Evolutionary conservation across 2,888 invertebrate genomes (phyloP).

Genomic region (Scelioninae gen. 1): DNA sequence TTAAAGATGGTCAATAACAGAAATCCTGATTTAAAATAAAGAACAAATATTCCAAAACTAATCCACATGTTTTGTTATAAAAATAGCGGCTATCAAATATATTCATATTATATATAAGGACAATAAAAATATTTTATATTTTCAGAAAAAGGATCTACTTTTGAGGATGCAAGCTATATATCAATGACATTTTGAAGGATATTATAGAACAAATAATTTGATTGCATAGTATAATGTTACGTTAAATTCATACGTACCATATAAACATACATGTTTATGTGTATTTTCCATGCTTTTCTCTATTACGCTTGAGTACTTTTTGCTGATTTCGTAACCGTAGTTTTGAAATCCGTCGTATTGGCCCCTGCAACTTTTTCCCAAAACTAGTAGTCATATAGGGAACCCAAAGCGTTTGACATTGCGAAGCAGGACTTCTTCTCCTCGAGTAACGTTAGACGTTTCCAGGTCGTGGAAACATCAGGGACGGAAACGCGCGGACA

Average conservation of each 20-base stretch:
- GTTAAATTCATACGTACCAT: neutral
- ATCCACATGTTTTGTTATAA: no score
- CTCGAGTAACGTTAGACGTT: conserved; percentile 70
- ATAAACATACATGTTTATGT: neutral
- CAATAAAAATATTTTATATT: no score
- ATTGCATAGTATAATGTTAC: neutral
- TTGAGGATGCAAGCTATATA: no score
- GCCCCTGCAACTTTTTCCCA: conserved; percentile 34
- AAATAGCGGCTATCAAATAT: no score
- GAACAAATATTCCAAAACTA: no score
- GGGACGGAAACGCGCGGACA: conserved; percentile 71
- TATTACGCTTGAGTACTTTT: neutral
- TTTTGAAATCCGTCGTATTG: conserved; percentile 29
- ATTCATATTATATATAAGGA: no score
- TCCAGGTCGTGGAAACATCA: conserved; percentile 72
- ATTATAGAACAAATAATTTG: no score
- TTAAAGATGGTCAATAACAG: no score
- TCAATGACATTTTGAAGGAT: no score
- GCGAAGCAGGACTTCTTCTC: conserved; percentile 65
- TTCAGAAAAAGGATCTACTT: no score
- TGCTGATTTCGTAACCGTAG: conserved; percentile 16
- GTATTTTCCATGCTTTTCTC: neutral
- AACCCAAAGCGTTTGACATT: conserved; percentile 59
- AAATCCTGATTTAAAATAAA: no score
- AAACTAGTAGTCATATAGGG: conserved; percentile 31